Percentiles rank a stretch among this genome's conserved stretches.
These are phyloP conservation scores for Protodeltote pygarga DNA, from an alignment of 2,888 invertebrate genomes.

Conservation along the genomic window DNA sequence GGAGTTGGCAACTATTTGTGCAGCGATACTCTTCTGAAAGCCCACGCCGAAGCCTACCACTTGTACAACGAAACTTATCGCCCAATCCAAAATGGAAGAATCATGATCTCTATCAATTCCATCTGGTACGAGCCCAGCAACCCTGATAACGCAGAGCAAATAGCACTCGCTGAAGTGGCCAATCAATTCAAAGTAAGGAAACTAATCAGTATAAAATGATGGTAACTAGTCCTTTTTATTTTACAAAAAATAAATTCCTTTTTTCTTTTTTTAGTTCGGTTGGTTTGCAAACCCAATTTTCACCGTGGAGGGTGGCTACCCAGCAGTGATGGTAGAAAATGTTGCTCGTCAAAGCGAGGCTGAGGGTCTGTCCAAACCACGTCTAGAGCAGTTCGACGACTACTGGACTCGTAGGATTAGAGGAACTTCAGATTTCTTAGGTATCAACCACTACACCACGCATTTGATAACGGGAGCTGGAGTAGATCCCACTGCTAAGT, in stretches of 20 bases:
- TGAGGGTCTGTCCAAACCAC: slow-evolving; percentile 75
- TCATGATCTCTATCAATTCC: slow-evolving; percentile 85
- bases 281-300: slow-evolving; percentile 86
- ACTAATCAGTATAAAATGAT: neutral
- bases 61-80: slow-evolving; percentile 88
- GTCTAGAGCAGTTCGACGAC: slow-evolving; percentile 79
- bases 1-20: slow-evolving; percentile 89
- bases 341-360: slow-evolving; percentile 73
- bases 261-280: slow-evolving; percentile 72
- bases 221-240: neutral
- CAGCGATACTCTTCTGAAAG: slow-evolving; percentile 88
- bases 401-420: slow-evolving; percentile 80
- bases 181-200: slow-evolving; percentile 81
- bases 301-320: slow-evolving; percentile 81
- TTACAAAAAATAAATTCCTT: neutral
- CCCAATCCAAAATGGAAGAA: slow-evolving; percentile 82
- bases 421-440: slow-evolving; percentile 82
- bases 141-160: slow-evolving; percentile 73
- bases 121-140: slow-evolving; percentile 84
- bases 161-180: slow-evolving; percentile 79
- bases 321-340: slow-evolving; percentile 78
- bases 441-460: slow-evolving; percentile 85
- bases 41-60: slow-evolving; percentile 89
- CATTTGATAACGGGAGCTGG: slow-evolving; percentile 77
- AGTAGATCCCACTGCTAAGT: slow-evolving; percentile 74